Conservation (phyloP, 2,797 vertebrate species). For the Corythornis leucogaster region DNA sequence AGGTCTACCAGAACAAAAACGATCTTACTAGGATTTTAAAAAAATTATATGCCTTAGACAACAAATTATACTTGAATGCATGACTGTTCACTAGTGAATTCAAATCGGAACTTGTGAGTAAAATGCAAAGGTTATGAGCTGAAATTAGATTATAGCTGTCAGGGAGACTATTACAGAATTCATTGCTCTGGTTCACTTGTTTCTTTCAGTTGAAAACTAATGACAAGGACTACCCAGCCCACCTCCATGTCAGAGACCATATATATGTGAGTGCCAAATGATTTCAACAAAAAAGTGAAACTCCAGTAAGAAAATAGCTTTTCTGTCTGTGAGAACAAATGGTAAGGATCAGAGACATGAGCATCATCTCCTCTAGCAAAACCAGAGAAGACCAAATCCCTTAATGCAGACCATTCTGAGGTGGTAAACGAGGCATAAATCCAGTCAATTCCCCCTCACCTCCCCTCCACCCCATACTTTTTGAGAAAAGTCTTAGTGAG, state of each 20-base stretch:
- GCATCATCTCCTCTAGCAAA: neutral
- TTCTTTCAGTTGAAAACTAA: neutral
- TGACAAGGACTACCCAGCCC: neutral
- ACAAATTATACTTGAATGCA: conserved; percentile 3
- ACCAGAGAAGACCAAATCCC: neutral
- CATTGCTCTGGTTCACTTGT: neutral
- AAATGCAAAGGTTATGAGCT: neutral
- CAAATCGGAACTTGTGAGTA: neutral
- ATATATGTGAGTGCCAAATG: neutral
- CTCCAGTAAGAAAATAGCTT: neutral
- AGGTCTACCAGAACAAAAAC: neutral
- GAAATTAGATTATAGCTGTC: neutral
- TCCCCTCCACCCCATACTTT: neutral
- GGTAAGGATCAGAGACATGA: neutral
- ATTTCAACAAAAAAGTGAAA: neutral
- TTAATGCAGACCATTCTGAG: neutral
- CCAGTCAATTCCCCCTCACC: neutral
- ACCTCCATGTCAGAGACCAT: neutral
- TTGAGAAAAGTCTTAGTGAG: neutral
- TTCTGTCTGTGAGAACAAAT: neutral
- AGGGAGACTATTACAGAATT: neutral
- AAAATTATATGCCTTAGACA: conserved; percentile 11
- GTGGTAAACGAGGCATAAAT: neutral
- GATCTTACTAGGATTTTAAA: neutral
- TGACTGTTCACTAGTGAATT: neutral